phyloP scores from a whole-genome alignment of 2,797 vertebrate genomes.

The Bradypodion ventrale region DNA sequence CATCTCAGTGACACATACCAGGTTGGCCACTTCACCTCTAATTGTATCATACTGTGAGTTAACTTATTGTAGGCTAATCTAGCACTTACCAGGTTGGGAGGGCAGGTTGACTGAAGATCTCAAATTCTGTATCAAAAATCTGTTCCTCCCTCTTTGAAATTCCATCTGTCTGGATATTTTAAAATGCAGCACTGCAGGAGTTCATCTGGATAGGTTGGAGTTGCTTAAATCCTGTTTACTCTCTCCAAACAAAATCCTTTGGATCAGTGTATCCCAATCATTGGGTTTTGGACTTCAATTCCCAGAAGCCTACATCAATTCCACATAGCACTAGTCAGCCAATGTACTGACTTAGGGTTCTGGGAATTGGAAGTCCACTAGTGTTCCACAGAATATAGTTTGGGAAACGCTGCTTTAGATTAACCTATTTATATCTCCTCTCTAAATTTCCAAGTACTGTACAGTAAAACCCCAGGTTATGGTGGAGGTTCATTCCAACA shows the following conservation, averaged over 20 bases:
- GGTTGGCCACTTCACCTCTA: background rate
- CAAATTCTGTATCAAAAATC: background rate
- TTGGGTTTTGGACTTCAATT: too few species aligned
- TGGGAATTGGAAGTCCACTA: too few species aligned
- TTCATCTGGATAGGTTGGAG: background rate
- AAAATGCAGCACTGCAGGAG: background rate
- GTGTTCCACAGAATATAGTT: too few species aligned
- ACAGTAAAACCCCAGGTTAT: too few species aligned
- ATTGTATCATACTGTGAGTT: background rate
- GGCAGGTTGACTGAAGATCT: background rate
- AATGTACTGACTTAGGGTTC: too few species aligned
- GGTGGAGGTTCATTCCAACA: too few species aligned
- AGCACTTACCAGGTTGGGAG: background rate
- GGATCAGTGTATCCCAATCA: too few species aligned
- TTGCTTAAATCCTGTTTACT: background rate
- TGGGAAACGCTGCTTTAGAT: too few species aligned
- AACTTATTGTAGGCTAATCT: background rate
- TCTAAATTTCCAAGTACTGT: too few species aligned
- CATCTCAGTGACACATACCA: background rate
- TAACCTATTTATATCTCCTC: too few species aligned
- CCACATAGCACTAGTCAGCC: too few species aligned
- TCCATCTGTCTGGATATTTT: background rate
- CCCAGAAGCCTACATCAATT: too few species aligned
- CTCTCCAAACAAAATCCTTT: background rate
- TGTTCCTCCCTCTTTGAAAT: background rate